Evolutionary conservation across 2,888 invertebrate genomes (phyloP).

Genomic region (Eristalinus sepulchralis): DNA sequence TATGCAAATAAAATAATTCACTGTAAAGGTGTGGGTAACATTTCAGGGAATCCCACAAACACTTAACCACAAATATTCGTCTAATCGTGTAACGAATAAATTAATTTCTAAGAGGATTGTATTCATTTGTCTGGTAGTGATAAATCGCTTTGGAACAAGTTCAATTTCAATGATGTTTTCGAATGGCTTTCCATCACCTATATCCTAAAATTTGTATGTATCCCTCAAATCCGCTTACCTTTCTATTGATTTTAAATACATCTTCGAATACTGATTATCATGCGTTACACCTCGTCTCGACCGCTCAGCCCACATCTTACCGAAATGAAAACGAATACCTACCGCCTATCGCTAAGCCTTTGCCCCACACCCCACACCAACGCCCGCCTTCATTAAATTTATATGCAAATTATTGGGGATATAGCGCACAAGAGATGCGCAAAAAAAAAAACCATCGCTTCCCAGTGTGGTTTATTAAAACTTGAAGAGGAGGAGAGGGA

Average conservation of each 20-base stretch:
- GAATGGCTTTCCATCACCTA: background rate
- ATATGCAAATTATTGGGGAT: constrained; percentile 64
- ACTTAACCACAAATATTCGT: no score
- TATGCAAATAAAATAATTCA: no score
- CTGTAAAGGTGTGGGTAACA: no score
- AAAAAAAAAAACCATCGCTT: constrained; percentile 15
- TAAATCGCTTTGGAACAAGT: no score
- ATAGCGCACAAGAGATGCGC: constrained; percentile 7
- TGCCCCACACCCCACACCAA: constrained; percentile 12
- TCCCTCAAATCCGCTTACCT: constrained; percentile 41
- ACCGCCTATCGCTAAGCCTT: constrained; percentile 18
- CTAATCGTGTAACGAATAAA: no score
- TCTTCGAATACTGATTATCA: constrained; percentile 16
- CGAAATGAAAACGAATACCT: background rate
- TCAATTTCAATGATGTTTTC: background rate
- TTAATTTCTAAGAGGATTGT: no score
- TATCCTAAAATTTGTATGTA: background rate
- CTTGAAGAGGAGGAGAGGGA: constrained; percentile 8
- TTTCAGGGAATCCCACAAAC: no score
- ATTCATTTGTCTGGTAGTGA: no score
- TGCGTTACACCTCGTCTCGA: constrained; percentile 20
- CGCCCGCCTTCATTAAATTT: constrained; percentile 44
- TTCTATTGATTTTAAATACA: constrained; percentile 44
- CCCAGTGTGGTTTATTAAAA: constrained; percentile 42
- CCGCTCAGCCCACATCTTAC: background rate